These are phyloP conservation scores for Calypte anna DNA, from an alignment of 2,113 vertebrate genomes.

Conservation along the genomic window DNA sequence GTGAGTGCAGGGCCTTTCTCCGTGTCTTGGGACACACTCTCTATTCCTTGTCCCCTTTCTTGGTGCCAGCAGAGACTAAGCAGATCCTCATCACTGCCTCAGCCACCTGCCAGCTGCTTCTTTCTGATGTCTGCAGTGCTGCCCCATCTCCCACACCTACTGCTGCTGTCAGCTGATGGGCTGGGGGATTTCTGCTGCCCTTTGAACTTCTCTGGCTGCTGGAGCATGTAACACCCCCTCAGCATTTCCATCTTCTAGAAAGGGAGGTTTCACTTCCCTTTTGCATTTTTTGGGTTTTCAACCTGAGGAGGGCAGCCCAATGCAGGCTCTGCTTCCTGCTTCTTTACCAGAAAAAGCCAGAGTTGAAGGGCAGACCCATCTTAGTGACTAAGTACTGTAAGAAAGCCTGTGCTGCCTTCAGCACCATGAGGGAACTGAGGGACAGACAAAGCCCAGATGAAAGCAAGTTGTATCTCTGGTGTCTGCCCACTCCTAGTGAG, in stretches of 20 bases:
- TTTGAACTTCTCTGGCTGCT: not conserved
- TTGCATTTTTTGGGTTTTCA: conserved; percentile 7
- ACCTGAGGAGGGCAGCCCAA: not conserved
- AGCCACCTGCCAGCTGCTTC: not conserved
- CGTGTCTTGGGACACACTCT: not conserved
- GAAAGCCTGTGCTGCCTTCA: not conserved
- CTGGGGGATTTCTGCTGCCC: conserved; percentile 31
- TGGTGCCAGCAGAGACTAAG: not conserved
- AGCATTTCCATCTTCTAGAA: conserved; percentile 58
- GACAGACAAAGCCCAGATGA: not conserved
- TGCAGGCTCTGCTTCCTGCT: not conserved
- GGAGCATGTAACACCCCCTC: conserved; percentile 12
- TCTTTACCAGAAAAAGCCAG: not conserved
- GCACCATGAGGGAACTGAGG: rapidly evolving
- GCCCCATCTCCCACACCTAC: not conserved
- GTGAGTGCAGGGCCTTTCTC: not conserved
- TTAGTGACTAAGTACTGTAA: rapidly evolving
- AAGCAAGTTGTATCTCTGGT: not conserved
- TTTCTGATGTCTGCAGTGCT: not conserved
- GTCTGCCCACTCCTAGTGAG: not conserved
- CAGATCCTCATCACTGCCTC: not conserved
- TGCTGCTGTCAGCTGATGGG: not conserved
- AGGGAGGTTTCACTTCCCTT: conserved; percentile 51
- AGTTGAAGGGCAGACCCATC: rapidly evolving
- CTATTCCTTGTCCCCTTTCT: not conserved